Conservation (phyloP, 2,797 vertebrate genomes). For the Sebastes vulpes region DNA sequence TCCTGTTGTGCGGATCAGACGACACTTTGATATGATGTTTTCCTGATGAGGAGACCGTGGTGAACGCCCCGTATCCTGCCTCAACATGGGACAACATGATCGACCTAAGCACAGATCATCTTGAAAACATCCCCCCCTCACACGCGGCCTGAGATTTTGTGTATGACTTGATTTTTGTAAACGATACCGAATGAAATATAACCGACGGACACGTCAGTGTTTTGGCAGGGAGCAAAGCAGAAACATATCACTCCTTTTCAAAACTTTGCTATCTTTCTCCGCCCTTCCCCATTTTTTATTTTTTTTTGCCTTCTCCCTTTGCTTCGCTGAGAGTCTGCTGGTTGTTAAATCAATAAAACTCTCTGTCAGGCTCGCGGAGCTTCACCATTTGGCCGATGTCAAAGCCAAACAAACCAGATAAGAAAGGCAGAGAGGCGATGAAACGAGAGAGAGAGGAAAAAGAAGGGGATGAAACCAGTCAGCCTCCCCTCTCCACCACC, state of each 20-base stretch:
- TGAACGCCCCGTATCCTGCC: slow-evolving; percentile 56
- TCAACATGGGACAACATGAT: slow-evolving; percentile 40
- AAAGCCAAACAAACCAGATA: slow-evolving; percentile 98
- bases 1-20: slow-evolving; percentile 23
- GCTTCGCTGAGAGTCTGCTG: slow-evolving; percentile 85
- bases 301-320: slow-evolving; percentile 70
- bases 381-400: slow-evolving; percentile 96
- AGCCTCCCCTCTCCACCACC: slow-evolving; percentile 55
- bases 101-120: slow-evolving; percentile 48
- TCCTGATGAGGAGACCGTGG: slow-evolving; percentile 41
- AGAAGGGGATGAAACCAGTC: slow-evolving; percentile 88
- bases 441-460: slow-evolving; percentile 74
- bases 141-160: slow-evolving; percentile 11
- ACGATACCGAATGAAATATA: slow-evolving; percentile 65
- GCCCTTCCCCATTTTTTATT: slow-evolving; percentile 66
- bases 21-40: slow-evolving; percentile 41
- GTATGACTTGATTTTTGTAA: slow-evolving; percentile 66
- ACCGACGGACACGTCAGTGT: slow-evolving; percentile 59
- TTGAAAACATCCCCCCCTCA: slow-evolving; percentile 57
- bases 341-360: slow-evolving; percentile 95
- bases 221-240: slow-evolving; percentile 58
- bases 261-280: slow-evolving; percentile 80
- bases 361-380: slow-evolving; percentile 93
- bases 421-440: slow-evolving; percentile 93
- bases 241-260: slow-evolving; percentile 82